Base-by-base conservation (phyloP, 2,113 vertebrate genomes). In the Stigmatopora nigra region DNA sequence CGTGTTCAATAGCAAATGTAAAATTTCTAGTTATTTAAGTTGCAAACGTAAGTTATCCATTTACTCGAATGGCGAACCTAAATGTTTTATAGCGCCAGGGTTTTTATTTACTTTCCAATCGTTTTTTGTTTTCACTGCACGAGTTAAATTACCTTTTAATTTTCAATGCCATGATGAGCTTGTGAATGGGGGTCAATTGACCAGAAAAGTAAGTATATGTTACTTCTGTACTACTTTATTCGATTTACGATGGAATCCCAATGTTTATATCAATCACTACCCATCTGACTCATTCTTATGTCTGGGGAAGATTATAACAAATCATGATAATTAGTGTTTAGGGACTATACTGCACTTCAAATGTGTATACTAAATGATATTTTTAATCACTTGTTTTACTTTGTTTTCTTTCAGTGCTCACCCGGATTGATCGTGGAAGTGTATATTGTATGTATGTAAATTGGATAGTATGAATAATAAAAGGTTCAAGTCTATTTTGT, bases 221-320 rank as follows among this genome's bases (percentile, higher is more conserved):
- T 12, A 53, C 25, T 11, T 45, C 60, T 0, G 41, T 3, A 6
- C 19, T 48, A 1, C 19, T 22, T 22, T 17, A 5, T 44, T 0
- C 17, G 16, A 8, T 6, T 61, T 13, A 67, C 38, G 17, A 1
- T 19, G 45, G 46, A 44, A 62, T 22, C 87, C 90, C 89, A 85
- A 84, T 91, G 88, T 90, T 90, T 88, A 90, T 66, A 82, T 1
- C 74, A 88, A 86, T 91, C 89, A 90, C 89, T 90, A 89, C 90
- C 89, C 88, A 91, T 88, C 85, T 90, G 88, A 91, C 82, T 83
- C 84, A 78, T 65, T 68, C 83, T 31, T 45, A 3, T 55, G 67
- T 75, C 6, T 80, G 88, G 86, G 85, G 15, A 68, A 72, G 90
- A 91, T 89, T 86, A 88, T 38, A 4, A 4, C 17, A 63, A 41